Conservation (phyloP, 2,113 vertebrate species). For the Syngnathus floridae region DNA sequence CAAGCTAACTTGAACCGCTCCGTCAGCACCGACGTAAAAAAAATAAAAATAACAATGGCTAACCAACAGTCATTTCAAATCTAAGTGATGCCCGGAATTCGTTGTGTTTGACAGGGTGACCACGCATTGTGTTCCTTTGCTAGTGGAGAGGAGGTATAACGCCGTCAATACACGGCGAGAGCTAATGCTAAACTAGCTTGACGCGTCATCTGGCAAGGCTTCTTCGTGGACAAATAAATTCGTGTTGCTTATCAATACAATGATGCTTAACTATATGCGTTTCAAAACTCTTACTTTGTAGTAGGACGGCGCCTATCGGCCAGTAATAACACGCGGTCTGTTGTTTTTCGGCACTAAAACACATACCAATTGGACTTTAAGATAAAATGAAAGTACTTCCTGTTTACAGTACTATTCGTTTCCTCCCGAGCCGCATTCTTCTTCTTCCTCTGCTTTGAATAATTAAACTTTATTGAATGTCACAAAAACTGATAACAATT, state of each 20-base stretch:
- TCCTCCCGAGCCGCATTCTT: constrained; percentile 1
- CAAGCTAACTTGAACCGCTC: neutral
- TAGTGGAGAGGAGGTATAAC: neutral
- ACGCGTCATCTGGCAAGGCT: constrained; percentile 5
- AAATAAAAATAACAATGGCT: neutral
- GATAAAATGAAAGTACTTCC: constrained; percentile 14
- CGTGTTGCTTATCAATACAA: neutral
- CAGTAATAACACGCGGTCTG: neutral
- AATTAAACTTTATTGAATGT: constrained; percentile 1
- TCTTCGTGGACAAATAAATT: neutral
- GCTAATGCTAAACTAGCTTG: constrained; percentile 8
- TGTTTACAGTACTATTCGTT: constrained; percentile 7
- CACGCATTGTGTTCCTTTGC: neutral
- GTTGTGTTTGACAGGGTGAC: neutral
- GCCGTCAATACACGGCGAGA: neutral
- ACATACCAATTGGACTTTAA: constrained; percentile 1
- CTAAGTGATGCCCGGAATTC: neutral
- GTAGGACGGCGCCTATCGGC: neutral
- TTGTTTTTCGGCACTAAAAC: constrained; percentile 1
- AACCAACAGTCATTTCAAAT: neutral
- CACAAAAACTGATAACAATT: neutral
- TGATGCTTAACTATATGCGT: neutral
- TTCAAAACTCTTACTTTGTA: constrained; percentile 2
- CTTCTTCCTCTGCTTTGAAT: neutral
- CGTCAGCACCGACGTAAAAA: neutral